Evolutionary conservation across 2,113 vertebrate genomes (phyloP).

Genomic region (Scolopax mira): DNA sequence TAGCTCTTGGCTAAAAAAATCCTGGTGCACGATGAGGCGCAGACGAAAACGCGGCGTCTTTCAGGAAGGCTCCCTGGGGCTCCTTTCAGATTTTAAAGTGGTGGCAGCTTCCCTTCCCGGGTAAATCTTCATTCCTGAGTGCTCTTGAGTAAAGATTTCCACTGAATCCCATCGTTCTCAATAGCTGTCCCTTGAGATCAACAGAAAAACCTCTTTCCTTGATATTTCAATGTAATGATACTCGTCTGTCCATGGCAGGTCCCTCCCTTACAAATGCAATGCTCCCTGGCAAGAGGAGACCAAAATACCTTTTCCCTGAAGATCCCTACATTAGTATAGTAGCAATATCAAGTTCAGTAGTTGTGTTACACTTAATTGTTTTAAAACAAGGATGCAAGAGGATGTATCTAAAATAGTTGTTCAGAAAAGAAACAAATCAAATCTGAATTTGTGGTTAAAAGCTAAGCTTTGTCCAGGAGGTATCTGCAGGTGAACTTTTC

Average conservation of each 20-base stretch:
- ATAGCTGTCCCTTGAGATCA: neutral
- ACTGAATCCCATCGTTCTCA: neutral
- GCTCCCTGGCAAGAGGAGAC: neutral
- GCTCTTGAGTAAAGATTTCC: neutral
- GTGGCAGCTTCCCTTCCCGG: neutral
- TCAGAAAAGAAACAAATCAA: neutral
- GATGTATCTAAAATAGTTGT: neutral
- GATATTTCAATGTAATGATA: neutral
- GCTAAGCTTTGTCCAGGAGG: neutral
- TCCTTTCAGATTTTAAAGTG: neutral
- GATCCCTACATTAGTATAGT: neutral
- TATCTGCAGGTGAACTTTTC: neutral
- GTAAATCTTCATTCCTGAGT: neutral
- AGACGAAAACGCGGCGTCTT: neutral
- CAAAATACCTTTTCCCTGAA: neutral
- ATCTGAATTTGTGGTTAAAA: neutral
- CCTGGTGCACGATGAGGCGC: neutral
- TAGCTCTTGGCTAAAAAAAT: constrained; percentile 54
- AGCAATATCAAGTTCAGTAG: neutral
- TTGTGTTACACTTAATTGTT: neutral
- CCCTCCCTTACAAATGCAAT: neutral
- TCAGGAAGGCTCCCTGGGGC: neutral
- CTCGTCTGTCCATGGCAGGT: fast-evolving
- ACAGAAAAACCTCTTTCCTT: neutral
- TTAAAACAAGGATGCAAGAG: neutral